Base-by-base conservation (phyloP, 2,797 vertebrate species). In the Lepidocolaptes lacrymiger region DNA sequence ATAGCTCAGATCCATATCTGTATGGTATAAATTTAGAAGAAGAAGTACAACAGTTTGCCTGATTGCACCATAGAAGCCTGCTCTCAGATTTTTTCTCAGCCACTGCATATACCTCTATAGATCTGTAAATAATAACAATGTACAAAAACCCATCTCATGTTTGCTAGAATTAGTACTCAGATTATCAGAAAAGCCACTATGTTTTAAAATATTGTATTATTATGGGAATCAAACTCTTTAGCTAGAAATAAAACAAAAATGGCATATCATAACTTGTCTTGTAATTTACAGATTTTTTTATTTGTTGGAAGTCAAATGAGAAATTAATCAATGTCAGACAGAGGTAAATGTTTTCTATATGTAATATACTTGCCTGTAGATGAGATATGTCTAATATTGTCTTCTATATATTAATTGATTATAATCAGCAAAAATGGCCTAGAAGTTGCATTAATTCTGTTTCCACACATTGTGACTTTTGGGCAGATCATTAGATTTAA, bases 401-500 rank as follows among this genome's bases (percentile, higher is more conserved):
- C 21, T 39, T 89, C 19, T 55, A 59, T 75, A 37, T 75, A 86
- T 83, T 85, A 85, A 91, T 74, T 94, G 68, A 93, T 95, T 79
- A 66, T 75, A 37, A 85, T 93, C 39, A 94, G n/a, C 85, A 37
- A 67, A 97, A 95, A 96, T 69, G 91, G 52, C 55, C n/a, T 82
- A 90, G 41, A 41, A 67, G 74, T 86, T 95, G 34, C 1, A 61
- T 85, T 95, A 96, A 54, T 85, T 97, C 28, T 16, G 66, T 92
- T 82, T 96, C 68, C 34, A 89, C 61, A 43, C 17, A 14, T 54
- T 87, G 32, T 96, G 95, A 93, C 58, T 94, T 95, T 91, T 82
- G 80, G 73, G 80, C 36, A 77, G 81, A 94, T 88, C 55, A 92
- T 82, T 80, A 90, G 36, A 83, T 68, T 83, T 97, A 97, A 97